These are phyloP conservation scores for Brachyhypopomus occidentalis DNA, from an alignment of 2,113 vertebrate genomes.

Conservation along the genomic window DNA sequence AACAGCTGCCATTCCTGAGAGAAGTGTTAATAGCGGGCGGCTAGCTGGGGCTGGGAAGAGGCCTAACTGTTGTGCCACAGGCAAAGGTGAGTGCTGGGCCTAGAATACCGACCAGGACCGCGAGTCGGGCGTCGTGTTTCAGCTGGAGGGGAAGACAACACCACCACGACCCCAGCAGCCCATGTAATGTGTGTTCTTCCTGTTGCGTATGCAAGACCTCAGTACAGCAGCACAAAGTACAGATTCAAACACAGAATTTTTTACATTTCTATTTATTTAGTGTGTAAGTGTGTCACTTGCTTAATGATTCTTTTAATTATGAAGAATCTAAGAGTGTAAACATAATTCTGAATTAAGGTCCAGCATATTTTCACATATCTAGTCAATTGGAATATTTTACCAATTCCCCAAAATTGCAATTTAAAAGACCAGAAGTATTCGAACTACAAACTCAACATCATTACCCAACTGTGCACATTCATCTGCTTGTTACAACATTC, in stretches of 20 bases:
- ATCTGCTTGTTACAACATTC: neutral
- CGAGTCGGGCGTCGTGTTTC: slow-evolving; percentile 38
- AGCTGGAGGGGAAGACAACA: slow-evolving; percentile 12
- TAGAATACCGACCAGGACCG: slow-evolving; percentile 33
- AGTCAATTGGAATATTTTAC: neutral
- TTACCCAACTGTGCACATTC: no score
- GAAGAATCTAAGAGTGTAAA: neutral
- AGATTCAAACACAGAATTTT: neutral
- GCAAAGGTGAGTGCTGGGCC: slow-evolving; percentile 41
- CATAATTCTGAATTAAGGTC: neutral
- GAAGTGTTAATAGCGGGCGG: slow-evolving; percentile 52
- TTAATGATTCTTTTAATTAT: neutral
- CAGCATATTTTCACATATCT: neutral
- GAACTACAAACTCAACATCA: neutral
- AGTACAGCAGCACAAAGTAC: neutral
- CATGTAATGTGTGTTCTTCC: neutral
- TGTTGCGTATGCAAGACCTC: neutral
- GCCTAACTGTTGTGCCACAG: neutral
- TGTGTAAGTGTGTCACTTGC: neutral
- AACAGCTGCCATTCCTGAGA: slow-evolving; percentile 57
- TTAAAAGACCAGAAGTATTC: neutral
- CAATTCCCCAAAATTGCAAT: neutral
- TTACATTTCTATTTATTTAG: no score
- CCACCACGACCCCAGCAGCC: neutral
- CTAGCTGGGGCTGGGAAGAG: slow-evolving; percentile 33